These are phyloP conservation scores for Chinchilla lanigera DNA, from an alignment of 2,113 vertebrate genomes.

Conservation along the genomic window DNA sequence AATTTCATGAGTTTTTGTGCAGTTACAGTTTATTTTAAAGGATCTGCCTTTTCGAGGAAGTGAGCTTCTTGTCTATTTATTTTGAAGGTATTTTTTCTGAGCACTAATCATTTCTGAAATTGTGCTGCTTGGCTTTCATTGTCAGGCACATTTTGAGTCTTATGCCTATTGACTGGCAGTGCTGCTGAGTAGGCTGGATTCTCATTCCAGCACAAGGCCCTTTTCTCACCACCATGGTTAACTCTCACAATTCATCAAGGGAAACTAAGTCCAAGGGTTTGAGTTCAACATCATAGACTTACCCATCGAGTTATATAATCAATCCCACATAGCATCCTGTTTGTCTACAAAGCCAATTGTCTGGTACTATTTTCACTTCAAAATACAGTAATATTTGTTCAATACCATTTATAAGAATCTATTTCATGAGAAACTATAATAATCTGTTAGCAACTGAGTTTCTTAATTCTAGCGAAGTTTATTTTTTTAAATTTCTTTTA, in stretches of 20 bases:
- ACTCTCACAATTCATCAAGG: background rate
- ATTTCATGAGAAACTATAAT: background rate
- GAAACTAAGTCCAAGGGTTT: background rate
- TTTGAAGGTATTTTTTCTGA: background rate
- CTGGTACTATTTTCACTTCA: background rate
- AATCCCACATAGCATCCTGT: background rate
- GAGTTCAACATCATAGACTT: background rate
- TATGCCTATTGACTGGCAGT: background rate
- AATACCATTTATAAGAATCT: background rate
- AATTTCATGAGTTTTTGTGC: slow-evolving; percentile 51
- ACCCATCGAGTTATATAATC: background rate
- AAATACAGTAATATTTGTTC: background rate
- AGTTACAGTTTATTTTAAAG: slow-evolving; percentile 45
- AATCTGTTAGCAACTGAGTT: background rate
- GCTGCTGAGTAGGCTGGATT: background rate
- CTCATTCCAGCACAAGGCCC: background rate
- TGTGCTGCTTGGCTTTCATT: background rate
- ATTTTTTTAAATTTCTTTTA: too few species aligned
- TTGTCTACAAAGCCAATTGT: background rate
- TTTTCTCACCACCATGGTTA: background rate
- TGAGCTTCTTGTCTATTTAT: background rate
- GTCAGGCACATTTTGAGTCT: background rate
- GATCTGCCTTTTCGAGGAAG: background rate
- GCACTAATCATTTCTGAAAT: slow-evolving; percentile 3
- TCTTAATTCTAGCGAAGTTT: background rate